Evolutionary conservation across 2,888 invertebrate genomes (phyloP), one percentile per base, ranked within the genome.

Genomic region (Drosophila suboccidentalis): DNA sequence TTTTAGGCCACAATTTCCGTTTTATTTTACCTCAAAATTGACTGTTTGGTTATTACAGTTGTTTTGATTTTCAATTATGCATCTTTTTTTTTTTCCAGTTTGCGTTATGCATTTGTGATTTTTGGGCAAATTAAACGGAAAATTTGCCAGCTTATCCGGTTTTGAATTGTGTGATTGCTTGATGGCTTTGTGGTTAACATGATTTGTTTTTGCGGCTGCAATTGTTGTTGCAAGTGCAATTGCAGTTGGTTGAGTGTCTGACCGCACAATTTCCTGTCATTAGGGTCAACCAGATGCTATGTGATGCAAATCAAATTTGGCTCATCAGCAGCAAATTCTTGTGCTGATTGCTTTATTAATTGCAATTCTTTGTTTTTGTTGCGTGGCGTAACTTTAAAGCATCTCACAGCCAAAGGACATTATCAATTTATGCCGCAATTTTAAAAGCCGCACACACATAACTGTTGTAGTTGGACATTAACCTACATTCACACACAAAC

Each of bases 211-310:
- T 87, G 90, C 51, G 88, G 87, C 79, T 65, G 41, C 43, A 61
- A 13, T 34, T 57, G 57, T 55, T 55, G 57, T 53, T 64, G 58
- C 17, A 13, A 29, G 39, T 43, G 44, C 46, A 46, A 15, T 22
- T 49, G 55, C 53, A 19, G 17, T 32, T 39, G 39, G 38, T 59
- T 36, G 44, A 49, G 58, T 53, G 54, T 54, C 11, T 64, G 55
- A 86, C 82, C 88, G 70, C 90, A 86, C 88, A 89, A 87, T 87
- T 85, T 87, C 86, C 89, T 81, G 90, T 90, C 89, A 87, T 87
- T 87, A 87, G 83, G 87, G 87, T 82, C 83, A 75, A 53, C 73
- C 82, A 84, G 89, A 51, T 62, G 55, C 64, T 68, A 63, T 62
- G 46, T n/a, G 36, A 64, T 64, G 63, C 58, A 72, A 70, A 86